Conservation (phyloP, 2,888 invertebrate genomes). For the Nipponacmea schrenckii region DNA sequence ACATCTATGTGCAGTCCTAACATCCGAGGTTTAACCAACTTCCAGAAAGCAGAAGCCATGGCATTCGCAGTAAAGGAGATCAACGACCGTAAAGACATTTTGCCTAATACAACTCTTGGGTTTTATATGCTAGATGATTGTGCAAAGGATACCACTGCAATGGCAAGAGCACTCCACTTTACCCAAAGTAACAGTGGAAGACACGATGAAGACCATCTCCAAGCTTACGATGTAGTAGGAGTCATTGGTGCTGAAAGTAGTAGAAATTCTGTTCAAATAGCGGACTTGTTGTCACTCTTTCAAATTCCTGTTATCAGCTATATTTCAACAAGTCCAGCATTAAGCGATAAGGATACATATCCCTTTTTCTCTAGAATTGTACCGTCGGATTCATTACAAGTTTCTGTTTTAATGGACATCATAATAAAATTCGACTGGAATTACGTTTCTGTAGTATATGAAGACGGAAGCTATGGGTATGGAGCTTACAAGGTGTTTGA, state of each 20-base stretch:
- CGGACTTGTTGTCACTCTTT: slow-evolving; percentile 33
- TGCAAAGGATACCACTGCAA: not conserved
- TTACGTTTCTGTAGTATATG: slow-evolving; percentile 34
- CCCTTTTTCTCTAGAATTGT: slow-evolving; percentile 35
- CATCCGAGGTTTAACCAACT: not conserved
- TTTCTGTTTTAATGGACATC: slow-evolving; percentile 27
- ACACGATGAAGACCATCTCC: too few species aligned
- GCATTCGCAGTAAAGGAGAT: not conserved
- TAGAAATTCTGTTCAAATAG: slow-evolving; percentile 29
- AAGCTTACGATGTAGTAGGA: slow-evolving; percentile 28
- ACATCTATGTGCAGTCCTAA: not conserved
- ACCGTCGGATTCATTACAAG: slow-evolving; percentile 33
- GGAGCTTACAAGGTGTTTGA: slow-evolving; percentile 18
- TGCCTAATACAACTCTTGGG: not conserved
- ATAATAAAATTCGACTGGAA: slow-evolving; percentile 34
- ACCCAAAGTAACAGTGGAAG: not conserved
- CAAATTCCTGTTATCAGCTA: slow-evolving; percentile 39
- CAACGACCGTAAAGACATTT: not conserved
- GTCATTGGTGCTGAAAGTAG: slow-evolving; percentile 38
- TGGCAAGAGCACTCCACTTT: not conserved
- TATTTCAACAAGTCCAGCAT: slow-evolving; percentile 28
- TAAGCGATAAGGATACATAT: slow-evolving; percentile 25
- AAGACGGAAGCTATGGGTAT: slow-evolving; percentile 30
- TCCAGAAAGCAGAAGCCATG: not conserved
- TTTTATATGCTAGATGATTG: not conserved